phyloP scores from a whole-genome alignment of 2,113 vertebrate genomes.

The Neoarius graeffei region DNA sequence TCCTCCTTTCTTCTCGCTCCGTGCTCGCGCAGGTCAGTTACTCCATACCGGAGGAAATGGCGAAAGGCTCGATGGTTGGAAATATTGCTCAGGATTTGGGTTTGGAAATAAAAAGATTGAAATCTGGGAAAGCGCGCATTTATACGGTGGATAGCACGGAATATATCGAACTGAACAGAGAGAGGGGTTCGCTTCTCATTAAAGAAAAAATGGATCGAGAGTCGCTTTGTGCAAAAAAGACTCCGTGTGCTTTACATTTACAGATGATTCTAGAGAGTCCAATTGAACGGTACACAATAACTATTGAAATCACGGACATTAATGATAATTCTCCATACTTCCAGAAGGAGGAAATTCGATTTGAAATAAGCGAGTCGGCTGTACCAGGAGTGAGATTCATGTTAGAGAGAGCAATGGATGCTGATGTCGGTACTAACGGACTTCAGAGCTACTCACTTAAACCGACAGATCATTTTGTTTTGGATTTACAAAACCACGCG shows the following conservation, averaged over 20 bases:
- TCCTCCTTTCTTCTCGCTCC: conserved; percentile 15
- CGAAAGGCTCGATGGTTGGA: conserved; percentile 62
- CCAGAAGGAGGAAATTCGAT: conserved; percentile 50
- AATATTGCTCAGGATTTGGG: conserved; percentile 70
- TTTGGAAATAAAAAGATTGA: conserved; percentile 59
- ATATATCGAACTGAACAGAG: conserved; percentile 62
- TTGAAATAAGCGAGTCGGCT: conserved; percentile 57
- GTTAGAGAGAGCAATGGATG: conserved; percentile 49
- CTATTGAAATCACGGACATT: conserved; percentile 56
- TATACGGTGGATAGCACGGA: conserved; percentile 58
- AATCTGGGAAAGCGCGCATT: conserved; percentile 58
- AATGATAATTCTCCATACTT: conserved; percentile 65
- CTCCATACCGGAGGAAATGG: conserved; percentile 66
- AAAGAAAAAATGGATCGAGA: conserved; percentile 60
- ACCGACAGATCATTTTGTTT: conserved; percentile 61
- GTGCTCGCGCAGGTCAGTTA: conserved; percentile 61
- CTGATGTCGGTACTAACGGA: conserved; percentile 17
- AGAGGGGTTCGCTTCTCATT: conserved; percentile 57
- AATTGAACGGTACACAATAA: conserved; percentile 60
- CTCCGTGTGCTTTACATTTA: conserved; percentile 42
- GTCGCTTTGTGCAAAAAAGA: conserved; percentile 49
- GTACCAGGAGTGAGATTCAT: conserved; percentile 43
- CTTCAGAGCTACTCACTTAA: conserved; percentile 62
- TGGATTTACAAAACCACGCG: conserved; percentile 59
- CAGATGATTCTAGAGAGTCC: conserved; percentile 64